phyloP scores from a whole-genome alignment of 2,113 vertebrate genomes.

The Galbula dea region DNA sequence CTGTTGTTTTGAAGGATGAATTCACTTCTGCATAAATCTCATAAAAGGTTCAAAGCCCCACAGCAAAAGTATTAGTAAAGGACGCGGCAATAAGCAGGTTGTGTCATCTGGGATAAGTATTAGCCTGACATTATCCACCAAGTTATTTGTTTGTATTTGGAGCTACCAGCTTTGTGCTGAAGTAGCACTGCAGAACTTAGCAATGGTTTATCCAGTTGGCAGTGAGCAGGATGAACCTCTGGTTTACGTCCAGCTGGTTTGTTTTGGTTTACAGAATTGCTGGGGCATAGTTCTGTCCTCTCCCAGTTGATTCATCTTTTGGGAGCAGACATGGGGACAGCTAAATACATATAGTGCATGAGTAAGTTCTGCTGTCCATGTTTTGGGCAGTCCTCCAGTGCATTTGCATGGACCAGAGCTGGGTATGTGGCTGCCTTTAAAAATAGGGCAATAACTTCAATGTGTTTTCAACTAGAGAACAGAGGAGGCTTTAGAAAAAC shows the following conservation, averaged over 20 bases:
- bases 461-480: not conserved
- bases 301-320: not conserved
- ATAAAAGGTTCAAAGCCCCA: not conserved
- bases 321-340: not conserved
- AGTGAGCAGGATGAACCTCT: not conserved
- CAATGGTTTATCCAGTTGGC: not conserved
- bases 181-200: not conserved
- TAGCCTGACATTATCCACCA: not conserved
- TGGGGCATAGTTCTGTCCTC: not conserved
- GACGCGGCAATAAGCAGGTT: not conserved
- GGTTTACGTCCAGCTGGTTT: not conserved
- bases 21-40: not conserved
- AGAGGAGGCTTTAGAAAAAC: not conserved
- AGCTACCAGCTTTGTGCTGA: not conserved
- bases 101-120: not conserved
- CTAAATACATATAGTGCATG: not conserved
- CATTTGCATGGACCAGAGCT: not conserved
- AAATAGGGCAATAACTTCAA: not conserved
- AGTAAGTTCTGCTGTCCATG: not conserved
- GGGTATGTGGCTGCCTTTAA: not conserved
- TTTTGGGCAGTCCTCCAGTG: not conserved
- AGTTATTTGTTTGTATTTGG: not conserved
- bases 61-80: not conserved
- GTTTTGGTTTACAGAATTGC: not conserved
- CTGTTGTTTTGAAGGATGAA: not conserved